These are phyloP conservation scores for Drosophila robusta DNA, from an alignment of 2,888 invertebrate species.

Conservation along the genomic window DNA sequence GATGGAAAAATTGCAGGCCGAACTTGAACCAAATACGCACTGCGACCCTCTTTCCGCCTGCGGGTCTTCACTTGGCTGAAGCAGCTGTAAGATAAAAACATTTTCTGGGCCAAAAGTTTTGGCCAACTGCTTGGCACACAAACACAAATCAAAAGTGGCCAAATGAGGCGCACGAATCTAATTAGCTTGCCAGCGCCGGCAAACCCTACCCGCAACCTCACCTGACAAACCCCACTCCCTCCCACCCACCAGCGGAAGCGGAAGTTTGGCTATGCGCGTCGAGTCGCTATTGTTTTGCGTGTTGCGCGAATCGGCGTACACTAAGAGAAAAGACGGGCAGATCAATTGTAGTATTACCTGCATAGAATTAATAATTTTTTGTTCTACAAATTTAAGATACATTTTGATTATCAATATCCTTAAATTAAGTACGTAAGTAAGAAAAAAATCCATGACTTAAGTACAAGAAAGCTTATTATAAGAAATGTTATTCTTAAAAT, in stretches of 20 bases:
- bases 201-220: constrained; percentile 1
- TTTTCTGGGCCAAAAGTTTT: constrained; percentile 48
- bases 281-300: constrained; percentile 56
- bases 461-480: too few species aligned
- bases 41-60: neutral
- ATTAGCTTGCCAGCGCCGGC: constrained; percentile 68
- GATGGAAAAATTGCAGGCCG: constrained; percentile 70
- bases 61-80: constrained; percentile 14
- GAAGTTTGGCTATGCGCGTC: constrained; percentile 61
- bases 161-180: constrained; percentile 76
- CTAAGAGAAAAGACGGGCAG: neutral
- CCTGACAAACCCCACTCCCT: neutral
- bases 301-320: constrained; percentile 28
- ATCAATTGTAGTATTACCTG: neutral
- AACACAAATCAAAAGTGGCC: constrained; percentile 70
- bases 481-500: too few species aligned
- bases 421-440: too few species aligned
- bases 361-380: too few species aligned
- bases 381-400: too few species aligned
- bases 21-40: constrained; percentile 78
- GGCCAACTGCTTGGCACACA: constrained; percentile 49
- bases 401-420: too few species aligned
- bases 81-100: constrained; percentile 54
- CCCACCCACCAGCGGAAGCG: constrained; percentile 54
- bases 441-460: too few species aligned